phyloP scores from a whole-genome alignment of 2,888 invertebrate species.

The Conops quadrifasciatus region DNA sequence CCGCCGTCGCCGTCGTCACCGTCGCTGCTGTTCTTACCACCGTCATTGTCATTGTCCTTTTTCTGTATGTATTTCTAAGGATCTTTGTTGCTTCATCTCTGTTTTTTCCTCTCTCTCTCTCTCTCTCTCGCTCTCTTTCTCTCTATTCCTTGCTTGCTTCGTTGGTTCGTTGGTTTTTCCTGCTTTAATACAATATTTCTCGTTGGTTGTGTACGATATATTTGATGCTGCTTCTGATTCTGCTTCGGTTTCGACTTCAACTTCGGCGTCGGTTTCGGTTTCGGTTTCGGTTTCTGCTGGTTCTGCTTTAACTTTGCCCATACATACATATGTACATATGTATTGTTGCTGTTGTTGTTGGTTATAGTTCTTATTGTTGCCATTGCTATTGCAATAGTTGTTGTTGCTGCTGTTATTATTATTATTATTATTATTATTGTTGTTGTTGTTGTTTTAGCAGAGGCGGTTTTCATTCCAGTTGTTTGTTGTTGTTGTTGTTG shows the following conservation, averaged over 20 bases:
- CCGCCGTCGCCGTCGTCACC: not conserved
- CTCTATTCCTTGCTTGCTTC: not conserved
- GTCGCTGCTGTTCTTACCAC: not conserved
- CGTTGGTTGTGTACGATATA: conserved; percentile 10
- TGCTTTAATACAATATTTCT: conserved; percentile 24
- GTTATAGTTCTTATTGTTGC: too few relatives aligned
- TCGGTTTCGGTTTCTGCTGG: too few relatives aligned
- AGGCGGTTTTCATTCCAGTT: too few relatives aligned
- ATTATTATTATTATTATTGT: too few relatives aligned
- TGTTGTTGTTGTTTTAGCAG: too few relatives aligned
- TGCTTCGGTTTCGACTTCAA: too few relatives aligned
- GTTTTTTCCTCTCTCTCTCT: not conserved
- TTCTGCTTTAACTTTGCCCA: too few relatives aligned
- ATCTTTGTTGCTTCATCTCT: conserved; percentile 14
- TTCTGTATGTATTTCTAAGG: conserved; percentile 29
- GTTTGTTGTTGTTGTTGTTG: conserved; percentile 18
- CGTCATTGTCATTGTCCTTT: conserved; percentile 3
- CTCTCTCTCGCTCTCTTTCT: not conserved
- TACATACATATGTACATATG: too few relatives aligned
- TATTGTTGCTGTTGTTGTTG: too few relatives aligned
- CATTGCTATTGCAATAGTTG: too few relatives aligned
- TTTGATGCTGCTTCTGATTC: not conserved
- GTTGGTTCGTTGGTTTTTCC: not conserved
- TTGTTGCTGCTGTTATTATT: too few relatives aligned
- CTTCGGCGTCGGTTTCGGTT: too few relatives aligned